Conservation (phyloP, 2,797 vertebrate species). For the Leptatherina wallacei region DNA sequence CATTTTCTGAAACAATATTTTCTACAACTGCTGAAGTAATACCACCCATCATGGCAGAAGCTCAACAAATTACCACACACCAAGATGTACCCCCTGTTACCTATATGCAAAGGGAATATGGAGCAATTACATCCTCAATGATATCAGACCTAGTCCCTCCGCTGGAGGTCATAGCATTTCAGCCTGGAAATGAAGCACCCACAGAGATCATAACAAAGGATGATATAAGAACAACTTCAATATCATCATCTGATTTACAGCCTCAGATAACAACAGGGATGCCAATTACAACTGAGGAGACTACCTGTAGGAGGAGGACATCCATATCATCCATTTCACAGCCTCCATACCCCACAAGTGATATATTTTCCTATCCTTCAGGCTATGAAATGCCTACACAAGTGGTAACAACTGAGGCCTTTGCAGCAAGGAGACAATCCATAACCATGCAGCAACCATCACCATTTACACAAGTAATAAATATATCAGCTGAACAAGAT, state of each 20-base stretch:
- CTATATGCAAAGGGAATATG: slow-evolving; percentile 47
- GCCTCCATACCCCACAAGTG: slow-evolving; percentile 56
- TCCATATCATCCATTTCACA: slow-evolving; percentile 68
- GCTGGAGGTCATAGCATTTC: slow-evolving; percentile 51
- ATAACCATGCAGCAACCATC: slow-evolving; percentile 68
- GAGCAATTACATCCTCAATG: slow-evolving; percentile 27
- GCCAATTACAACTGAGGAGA: slow-evolving; percentile 67
- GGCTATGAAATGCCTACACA: slow-evolving; percentile 65
- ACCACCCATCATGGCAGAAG: slow-evolving; percentile 36
- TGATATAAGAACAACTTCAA: slow-evolving; percentile 35
- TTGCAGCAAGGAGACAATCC: slow-evolving; percentile 67
- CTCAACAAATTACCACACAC: slow-evolving; percentile 48
- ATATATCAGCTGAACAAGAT: slow-evolving; percentile 72
- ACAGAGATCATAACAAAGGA: slow-evolving; percentile 46
- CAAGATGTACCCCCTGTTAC: slow-evolving; percentile 27
- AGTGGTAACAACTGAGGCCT: slow-evolving; percentile 63
- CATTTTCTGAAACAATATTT: slow-evolving; percentile 16
- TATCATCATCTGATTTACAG: slow-evolving; percentile 52
- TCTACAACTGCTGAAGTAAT: slow-evolving; percentile 21
- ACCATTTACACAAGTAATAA: slow-evolving; percentile 50
- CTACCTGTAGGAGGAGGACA: slow-evolving; percentile 59
- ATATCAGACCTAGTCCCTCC: slow-evolving; percentile 54
- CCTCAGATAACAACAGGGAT: slow-evolving; percentile 43
- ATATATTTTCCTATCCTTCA: slow-evolving; percentile 56
- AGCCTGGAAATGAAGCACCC: slow-evolving; percentile 52